A percentile compares a stretch with the other conserved stretches of the same genome.
These are phyloP conservation scores for Abrostola triplasia DNA, from an alignment of 2,888 invertebrate genomes.

Conservation along the genomic window DNA sequence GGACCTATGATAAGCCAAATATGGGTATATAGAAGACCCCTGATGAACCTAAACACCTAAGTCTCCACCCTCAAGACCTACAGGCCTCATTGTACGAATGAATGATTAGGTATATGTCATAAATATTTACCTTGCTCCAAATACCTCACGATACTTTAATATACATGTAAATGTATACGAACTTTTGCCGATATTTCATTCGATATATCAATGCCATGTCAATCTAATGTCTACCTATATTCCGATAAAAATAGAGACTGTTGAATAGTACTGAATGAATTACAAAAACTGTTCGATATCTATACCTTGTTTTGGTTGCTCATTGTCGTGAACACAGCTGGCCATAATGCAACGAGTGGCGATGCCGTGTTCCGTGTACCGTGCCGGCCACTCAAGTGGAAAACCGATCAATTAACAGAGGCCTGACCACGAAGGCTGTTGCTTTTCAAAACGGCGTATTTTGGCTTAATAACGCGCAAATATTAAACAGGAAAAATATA, in stretches of 20 bases:
- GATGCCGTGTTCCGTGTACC: slow-evolving; percentile 51
- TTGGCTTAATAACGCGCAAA: slow-evolving; percentile 12
- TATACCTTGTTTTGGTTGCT: slow-evolving; percentile 24
- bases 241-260: background rate
- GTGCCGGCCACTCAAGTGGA: slow-evolving; percentile 61
- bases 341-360: slow-evolving; percentile 28
- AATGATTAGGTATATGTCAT: background rate
- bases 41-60: no score
- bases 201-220: background rate
- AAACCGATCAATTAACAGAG: slow-evolving; percentile 69
- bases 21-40: no score
- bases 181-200: background rate
- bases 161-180: background rate
- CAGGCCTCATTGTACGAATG: no score
- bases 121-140: slow-evolving; percentile 14
- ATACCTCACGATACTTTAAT: no score
- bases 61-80: no score
- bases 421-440: slow-evolving; percentile 31
- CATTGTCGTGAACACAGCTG: slow-evolving; percentile 41
- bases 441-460: slow-evolving; percentile 16
- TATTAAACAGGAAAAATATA: background rate
- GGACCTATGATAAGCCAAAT: no score
- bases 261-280: background rate
- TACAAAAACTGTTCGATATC: slow-evolving; percentile 8
- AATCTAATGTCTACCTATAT: background rate